Evolutionary conservation across 2,113 vertebrate genomes (phyloP), one percentile per base, ranked within the genome.

Genomic region (Loxodonta africana): DNA sequence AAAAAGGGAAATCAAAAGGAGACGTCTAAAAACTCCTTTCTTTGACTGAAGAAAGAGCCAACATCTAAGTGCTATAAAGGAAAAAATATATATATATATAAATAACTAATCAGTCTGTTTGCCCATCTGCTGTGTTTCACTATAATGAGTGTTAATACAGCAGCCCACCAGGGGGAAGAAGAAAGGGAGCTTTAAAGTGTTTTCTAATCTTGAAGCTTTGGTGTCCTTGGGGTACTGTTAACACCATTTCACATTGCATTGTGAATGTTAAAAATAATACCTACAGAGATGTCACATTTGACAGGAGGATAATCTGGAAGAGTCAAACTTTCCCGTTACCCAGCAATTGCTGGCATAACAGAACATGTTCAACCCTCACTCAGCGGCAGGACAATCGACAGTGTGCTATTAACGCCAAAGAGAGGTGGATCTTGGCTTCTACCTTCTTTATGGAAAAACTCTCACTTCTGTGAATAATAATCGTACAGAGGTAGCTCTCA

Each of bases 1-100:
- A 95, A 98, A 97, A 97, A 97, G 84, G 96, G 89, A 86, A 97
- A 93, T 85, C 4, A 18, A 57, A 96, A 96, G n/a, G 37, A 3
- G 33, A 89, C 71, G 94, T 89, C 74, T 95, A 78, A 73, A 98
- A 67, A 26, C 77, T 82, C 81, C 71, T 87, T 95, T 88, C 67
- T 94, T 95, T 96, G 74, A 82, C 41, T 89, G 62, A 93, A 84
- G 57, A 69, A 93, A 97, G 62, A 93, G 77, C 74, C 80, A 96
- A 82, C 63, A 91, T 63, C 96, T 88, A 84, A 97, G 80, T 30
- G 87, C 28, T 76, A 83, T 30, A 86, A 88, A 96, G 63, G 62
- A 94, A 93, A 82, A 83, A 78, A 92, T 11, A 67, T 6, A 23
- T 17, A 57, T 17, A n/a, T 26, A 21, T 12, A 53, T n/a, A 67